Conservation (phyloP, 2,888 invertebrate species). For the Ectemnius cavifrons region DNA sequence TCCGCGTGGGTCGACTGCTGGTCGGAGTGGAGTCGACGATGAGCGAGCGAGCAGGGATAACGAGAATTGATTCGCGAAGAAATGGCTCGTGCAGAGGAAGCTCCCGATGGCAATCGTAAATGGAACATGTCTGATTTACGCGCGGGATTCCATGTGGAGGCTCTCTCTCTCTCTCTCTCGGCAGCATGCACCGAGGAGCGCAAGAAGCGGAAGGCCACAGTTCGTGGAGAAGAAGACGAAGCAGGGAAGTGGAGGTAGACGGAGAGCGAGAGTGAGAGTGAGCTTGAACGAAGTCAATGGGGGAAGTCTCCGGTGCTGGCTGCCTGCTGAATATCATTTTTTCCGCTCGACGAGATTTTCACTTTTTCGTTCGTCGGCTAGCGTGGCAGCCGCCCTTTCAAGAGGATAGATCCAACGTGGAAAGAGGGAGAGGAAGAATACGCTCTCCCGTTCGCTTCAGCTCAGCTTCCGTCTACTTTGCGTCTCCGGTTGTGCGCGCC, state of each 20-base stretch:
- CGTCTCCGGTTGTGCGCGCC: conserved; percentile 35
- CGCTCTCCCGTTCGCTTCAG: conserved; percentile 9
- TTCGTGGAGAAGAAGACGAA: conserved; percentile 16
- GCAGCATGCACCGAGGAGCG: conserved; percentile 5
- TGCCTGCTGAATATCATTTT: conserved; percentile 66
- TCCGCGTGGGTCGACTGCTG: conserved; percentile 2
- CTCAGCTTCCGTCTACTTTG: conserved; percentile 36
- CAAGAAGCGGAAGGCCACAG: conserved; percentile 17
- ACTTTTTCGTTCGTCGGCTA: conserved; percentile 58
- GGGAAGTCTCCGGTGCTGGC: conserved; percentile 37
- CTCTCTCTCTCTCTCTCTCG: conserved; percentile 8
- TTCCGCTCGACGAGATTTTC: conserved; percentile 66
- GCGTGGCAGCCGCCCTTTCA: conserved; percentile 46
- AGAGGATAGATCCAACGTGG: conserved; percentile 44
- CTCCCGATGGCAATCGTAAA: conserved; percentile 57
- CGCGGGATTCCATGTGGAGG: conserved; percentile 44
- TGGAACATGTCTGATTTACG: conserved; percentile 64
- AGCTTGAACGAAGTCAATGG: conserved; percentile 19
- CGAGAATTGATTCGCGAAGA: conserved; percentile 57
- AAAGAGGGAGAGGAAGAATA: conserved; percentile 11
- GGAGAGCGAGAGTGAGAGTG: conserved; percentile 31
- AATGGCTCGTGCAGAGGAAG: conserved; percentile 56
- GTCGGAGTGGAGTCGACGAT: neutral
- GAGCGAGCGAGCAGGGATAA: conserved; percentile 33
- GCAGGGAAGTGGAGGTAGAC: conserved; percentile 14